Evolutionary conservation across 2,888 invertebrate species (phyloP).

Genomic region (Aphodius sticticus): DNA sequence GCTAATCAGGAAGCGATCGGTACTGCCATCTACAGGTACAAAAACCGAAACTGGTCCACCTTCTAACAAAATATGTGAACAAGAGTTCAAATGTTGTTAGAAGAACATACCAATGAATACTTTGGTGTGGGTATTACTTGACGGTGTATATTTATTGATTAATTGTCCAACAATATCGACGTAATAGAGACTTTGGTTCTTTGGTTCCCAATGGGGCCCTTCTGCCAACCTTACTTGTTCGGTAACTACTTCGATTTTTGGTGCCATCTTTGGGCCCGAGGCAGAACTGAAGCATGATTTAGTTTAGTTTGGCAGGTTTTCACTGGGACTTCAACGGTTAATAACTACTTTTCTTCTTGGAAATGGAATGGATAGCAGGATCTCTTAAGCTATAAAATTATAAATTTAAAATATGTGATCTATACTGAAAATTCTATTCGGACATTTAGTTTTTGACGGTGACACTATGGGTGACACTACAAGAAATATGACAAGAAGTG

Average conservation of each 20-base stretch:
- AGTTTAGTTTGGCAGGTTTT: too few relatives aligned
- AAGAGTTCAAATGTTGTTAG: neutral
- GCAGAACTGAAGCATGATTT: too few relatives aligned
- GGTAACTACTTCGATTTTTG: slow-evolving; percentile 60
- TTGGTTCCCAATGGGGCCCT: slow-evolving; percentile 76
- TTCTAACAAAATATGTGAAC: slow-evolving; percentile 46
- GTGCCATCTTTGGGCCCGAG: slow-evolving; percentile 54
- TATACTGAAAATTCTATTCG: too few relatives aligned
- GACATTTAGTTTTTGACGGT: too few relatives aligned
- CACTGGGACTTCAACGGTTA: too few relatives aligned
- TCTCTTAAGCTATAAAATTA: too few relatives aligned
- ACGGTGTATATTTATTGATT: slow-evolving; percentile 64
- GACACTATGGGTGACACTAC: too few relatives aligned
- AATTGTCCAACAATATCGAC: slow-evolving; percentile 69
- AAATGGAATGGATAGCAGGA: too few relatives aligned
- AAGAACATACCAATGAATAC: slow-evolving; percentile 62
- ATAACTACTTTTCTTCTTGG: too few relatives aligned
- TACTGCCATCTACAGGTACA: slow-evolving; percentile 69
- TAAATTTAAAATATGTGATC: too few relatives aligned
- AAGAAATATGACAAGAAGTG: too few relatives aligned
- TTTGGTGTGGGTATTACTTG: slow-evolving; percentile 61
- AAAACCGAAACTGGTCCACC: slow-evolving; percentile 64
- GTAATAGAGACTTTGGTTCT: slow-evolving; percentile 69
- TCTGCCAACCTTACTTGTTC: slow-evolving; percentile 69
- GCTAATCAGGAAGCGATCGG: slow-evolving; percentile 70